phyloP scores from a whole-genome alignment of 2,797 vertebrate genomes.

The Lacerta bilineata region DNA sequence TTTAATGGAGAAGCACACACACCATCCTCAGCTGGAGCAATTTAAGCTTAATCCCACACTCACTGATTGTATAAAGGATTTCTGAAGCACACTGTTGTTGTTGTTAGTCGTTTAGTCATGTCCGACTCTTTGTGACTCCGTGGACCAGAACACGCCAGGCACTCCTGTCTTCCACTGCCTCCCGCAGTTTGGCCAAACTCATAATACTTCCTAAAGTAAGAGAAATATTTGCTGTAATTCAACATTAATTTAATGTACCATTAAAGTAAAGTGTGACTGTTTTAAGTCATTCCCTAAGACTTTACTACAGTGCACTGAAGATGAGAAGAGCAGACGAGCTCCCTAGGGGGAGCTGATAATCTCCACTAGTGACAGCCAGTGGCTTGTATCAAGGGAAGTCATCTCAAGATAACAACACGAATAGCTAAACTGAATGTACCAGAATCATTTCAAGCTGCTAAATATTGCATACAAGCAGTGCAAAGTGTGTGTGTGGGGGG shows the following conservation, averaged over 20 bases:
- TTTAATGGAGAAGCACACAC: too few species aligned
- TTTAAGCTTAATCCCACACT: too few species aligned
- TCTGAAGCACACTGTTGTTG: too few species aligned
- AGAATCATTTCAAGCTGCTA: neutral
- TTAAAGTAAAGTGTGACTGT: slow-evolving; percentile 51
- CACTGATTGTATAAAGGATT: too few species aligned
- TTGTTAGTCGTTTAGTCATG: too few species aligned
- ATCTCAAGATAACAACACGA: neutral
- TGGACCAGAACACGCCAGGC: too few species aligned
- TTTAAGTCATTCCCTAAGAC: slow-evolving; percentile 40
- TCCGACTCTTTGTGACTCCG: too few species aligned
- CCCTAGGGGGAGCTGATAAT: slow-evolving; percentile 42
- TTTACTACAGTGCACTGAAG: slow-evolving; percentile 41
- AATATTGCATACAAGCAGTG: slow-evolving; percentile 28
- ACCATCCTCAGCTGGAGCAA: too few species aligned
- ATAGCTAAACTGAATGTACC: neutral
- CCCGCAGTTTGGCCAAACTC: too few species aligned
- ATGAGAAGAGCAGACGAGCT: slow-evolving; percentile 37
- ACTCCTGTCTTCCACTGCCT: too few species aligned
- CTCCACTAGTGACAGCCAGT: neutral
- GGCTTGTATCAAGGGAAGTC: neutral
- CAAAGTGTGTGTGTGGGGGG: neutral
- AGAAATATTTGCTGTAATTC: slow-evolving; percentile 40
- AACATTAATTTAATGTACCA: slow-evolving; percentile 61
- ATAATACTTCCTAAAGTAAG: slow-evolving; percentile 33